Conservation (phyloP, 2,888 invertebrate genomes). For the Agrotis exclamationis region DNA sequence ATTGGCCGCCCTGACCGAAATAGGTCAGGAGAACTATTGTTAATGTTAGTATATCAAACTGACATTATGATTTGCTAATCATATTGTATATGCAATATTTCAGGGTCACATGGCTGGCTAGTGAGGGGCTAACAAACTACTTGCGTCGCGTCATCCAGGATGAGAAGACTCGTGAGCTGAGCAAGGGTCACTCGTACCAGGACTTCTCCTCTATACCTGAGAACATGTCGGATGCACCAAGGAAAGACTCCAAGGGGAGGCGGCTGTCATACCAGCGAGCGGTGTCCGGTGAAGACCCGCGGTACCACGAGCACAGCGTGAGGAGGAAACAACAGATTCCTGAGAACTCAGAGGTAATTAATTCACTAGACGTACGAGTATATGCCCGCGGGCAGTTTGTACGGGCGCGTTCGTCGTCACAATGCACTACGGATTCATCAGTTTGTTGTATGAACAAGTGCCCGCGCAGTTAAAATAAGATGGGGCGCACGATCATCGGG, state of each 20-base stretch:
- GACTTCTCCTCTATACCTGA: slow-evolving; percentile 82
- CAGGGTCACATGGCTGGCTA: slow-evolving; percentile 88
- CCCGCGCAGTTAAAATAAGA: no score
- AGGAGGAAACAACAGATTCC: slow-evolving; percentile 74
- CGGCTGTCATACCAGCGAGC: slow-evolving; percentile 87
- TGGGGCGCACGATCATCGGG: no score
- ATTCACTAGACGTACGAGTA: no score
- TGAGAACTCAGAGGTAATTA: slow-evolving; percentile 77
- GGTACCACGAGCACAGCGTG: slow-evolving; percentile 73
- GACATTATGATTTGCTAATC: not conserved
- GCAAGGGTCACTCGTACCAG: slow-evolving; percentile 78
- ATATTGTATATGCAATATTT: slow-evolving; percentile 33
- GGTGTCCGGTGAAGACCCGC: slow-evolving; percentile 86
- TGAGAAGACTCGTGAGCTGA: slow-evolving; percentile 77
- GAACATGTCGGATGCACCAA: slow-evolving; percentile 67
- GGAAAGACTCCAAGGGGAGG: slow-evolving; percentile 79
- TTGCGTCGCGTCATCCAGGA: slow-evolving; percentile 82
- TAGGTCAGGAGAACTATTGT: no score
- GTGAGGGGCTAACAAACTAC: slow-evolving; percentile 84
- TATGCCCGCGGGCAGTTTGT: no score
- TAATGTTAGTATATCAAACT: no score
- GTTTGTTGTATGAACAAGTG: no score
- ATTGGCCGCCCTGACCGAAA: no score
- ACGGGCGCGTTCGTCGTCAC: no score
- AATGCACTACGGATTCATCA: no score